Percentiles rank a stretch among this genome's conserved stretches.
Evolutionary conservation across 2,113 vertebrate genomes (phyloP).

Genomic region (Phrynosoma platyrhinos): DNA sequence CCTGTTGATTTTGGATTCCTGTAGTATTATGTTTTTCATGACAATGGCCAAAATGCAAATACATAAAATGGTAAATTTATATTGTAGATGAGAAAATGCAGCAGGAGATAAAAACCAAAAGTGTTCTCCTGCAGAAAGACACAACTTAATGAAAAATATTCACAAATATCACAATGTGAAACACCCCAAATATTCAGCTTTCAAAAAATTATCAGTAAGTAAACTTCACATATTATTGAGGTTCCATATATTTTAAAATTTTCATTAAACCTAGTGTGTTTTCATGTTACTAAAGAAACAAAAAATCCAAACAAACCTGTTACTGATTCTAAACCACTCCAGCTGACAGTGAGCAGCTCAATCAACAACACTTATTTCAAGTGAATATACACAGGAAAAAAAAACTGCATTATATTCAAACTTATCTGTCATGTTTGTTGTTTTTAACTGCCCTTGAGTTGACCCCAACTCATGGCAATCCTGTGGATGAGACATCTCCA

Average conservation of each 20-base stretch:
- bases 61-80: conserved; percentile 26
- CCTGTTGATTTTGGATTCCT: conserved; percentile 24
- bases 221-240: conserved; percentile 9
- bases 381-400: background rate
- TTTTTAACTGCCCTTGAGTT: no score
- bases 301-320: background rate
- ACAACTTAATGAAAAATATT: conserved; percentile 37
- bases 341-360: background rate
- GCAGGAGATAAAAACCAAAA: conserved; percentile 32
- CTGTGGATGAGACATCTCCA: no score
- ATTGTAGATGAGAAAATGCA: conserved; percentile 13
- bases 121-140: conserved; percentile 47
- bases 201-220: conserved; percentile 29
- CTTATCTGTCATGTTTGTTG: background rate
- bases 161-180: conserved; percentile 28
- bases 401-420: background rate
- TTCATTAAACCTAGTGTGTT: background rate
- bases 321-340: background rate
- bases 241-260: background rate
- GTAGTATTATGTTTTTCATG: background rate
- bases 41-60: background rate
- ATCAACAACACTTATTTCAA: background rate
- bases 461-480: no score
- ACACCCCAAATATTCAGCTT: conserved; percentile 35
- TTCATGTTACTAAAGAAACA: background rate